Base-by-base conservation (phyloP, 37 sponge, comb jelly and placozoan genomes). In the Ephydatia muelleri region DNA sequence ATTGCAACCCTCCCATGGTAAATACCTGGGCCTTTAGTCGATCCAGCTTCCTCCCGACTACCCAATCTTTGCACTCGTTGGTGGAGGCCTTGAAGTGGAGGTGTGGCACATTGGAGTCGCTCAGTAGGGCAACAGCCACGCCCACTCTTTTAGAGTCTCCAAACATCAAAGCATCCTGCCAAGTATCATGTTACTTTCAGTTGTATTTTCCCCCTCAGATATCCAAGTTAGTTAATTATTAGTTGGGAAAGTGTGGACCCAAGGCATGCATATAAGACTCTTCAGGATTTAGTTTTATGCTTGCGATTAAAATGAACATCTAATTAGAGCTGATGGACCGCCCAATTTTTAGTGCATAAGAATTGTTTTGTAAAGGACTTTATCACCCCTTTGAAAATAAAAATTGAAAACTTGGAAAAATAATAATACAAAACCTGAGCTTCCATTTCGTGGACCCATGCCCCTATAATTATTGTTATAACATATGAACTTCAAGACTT, bases 1-100 rank as follows among this genome's bases (percentile, higher is more conserved):
- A n/a, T n/a, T n/a, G n/a, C n/a, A n/a, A n/a, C n/a, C n/a, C n/a
- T n/a, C n/a, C n/a, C n/a, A n/a, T n/a, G n/a, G n/a, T n/a, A n/a
- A n/a, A n/a, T n/a, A 85, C 91, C 68, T 87, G 87, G 21, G 74
- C 73, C 37, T 39, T 16, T 12, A 29, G 23, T 2, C 79, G 37
- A 43, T 70, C 57, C 37, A 94, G 85, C 73, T 84, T 90, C 29
- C 32, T 37, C 2, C 94, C 91, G 29, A 94, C 78, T 0, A 94
- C 82, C 28, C 11, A 3, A 23, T 76, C 47, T 39, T 43, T 49
- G 29, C 82, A 47, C 38, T 79, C 65, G 0, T 66, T 68, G 26
- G 91, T 78, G 69, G 91, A 82, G 25, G 91, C 91, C 73, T 78
- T 84, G 81, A 87, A 81, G 13, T 9, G 1, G 11, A 90, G 91